These are phyloP conservation scores for Takifugu rubripes DNA, from an alignment of 2,797 vertebrate genomes.

Conservation along the genomic window DNA sequence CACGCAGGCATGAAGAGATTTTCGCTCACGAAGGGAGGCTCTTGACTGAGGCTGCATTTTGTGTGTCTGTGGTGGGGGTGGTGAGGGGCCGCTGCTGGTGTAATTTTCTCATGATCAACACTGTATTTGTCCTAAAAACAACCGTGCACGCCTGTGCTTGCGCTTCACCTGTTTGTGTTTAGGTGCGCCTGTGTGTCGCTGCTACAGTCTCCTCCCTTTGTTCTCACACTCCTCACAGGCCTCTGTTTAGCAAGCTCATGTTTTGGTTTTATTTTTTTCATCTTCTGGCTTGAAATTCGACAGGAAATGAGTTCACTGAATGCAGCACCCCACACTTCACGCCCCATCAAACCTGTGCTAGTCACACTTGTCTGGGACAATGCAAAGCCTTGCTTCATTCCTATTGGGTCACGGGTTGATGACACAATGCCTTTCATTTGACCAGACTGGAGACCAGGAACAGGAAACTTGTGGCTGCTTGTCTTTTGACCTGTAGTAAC, in stretches of 20 bases:
- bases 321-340: slow-evolving; percentile 2
- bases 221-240: slow-evolving; percentile 34
- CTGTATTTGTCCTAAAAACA: neutral
- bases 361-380: slow-evolving; percentile 11
- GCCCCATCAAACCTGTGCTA: slow-evolving; percentile 6
- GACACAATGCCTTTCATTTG: slow-evolving; percentile 21
- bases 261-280: neutral
- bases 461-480: slow-evolving; percentile 34
- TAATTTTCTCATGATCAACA: neutral
- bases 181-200: slow-evolving; percentile 8
- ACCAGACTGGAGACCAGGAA: slow-evolving; percentile 19
- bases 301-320: neutral
- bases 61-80: neutral
- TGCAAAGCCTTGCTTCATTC: slow-evolving; percentile 13
- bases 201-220: slow-evolving; percentile 70
- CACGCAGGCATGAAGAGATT: neutral
- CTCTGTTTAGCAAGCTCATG: slow-evolving; percentile 11
- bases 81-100: neutral
- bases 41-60: neutral
- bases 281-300: neutral
- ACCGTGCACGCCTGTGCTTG: slow-evolving; percentile 1
- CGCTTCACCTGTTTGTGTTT: neutral
- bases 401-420: slow-evolving; percentile 30
- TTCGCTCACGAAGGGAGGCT: neutral
- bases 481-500: slow-evolving; percentile 45